phyloP scores from a whole-genome alignment of 1,140 invertebrate species.

The Belonocnema kinseyi region DNA sequence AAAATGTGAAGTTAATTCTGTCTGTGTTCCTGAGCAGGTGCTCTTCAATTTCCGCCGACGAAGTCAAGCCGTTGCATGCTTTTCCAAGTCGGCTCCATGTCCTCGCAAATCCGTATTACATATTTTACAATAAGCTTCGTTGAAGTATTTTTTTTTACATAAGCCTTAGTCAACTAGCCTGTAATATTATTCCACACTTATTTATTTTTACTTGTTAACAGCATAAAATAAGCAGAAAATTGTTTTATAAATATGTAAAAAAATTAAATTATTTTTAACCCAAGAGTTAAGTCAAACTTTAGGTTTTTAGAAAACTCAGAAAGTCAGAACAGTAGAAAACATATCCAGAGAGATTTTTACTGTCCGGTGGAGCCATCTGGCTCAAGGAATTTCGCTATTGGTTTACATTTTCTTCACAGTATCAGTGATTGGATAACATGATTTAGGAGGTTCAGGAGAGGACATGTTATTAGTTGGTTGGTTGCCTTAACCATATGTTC shows the following conservation, averaged over 20 bases:
- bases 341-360: too few relatives aligned
- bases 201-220: not conserved
- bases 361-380: too few relatives aligned
- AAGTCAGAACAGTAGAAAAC: too few relatives aligned
- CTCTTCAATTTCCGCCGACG: constrained; percentile 34
- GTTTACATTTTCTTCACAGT: too few relatives aligned
- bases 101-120: constrained; percentile 42
- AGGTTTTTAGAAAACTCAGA: too few relatives aligned
- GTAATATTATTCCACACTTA: not conserved
- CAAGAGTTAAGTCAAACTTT: constrained; percentile 31
- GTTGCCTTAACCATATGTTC: too few relatives aligned
- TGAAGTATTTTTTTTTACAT: constrained; percentile 18
- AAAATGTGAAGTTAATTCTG: constrained; percentile 27
- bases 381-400: too few relatives aligned
- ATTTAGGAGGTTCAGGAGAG: too few relatives aligned
- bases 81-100: constrained; percentile 47
- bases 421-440: too few relatives aligned
- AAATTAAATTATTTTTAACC: constrained; percentile 34
- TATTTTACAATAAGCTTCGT: constrained; percentile 49
- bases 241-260: not conserved
- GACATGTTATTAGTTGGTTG: too few relatives aligned
- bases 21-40: constrained; percentile 1
- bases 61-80: constrained; percentile 34
- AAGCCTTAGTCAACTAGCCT: constrained; percentile 43
- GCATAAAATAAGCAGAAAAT: not conserved